Base-by-base conservation (phyloP, 2,888 invertebrate species). In the Nephrocerus scutellatus region DNA sequence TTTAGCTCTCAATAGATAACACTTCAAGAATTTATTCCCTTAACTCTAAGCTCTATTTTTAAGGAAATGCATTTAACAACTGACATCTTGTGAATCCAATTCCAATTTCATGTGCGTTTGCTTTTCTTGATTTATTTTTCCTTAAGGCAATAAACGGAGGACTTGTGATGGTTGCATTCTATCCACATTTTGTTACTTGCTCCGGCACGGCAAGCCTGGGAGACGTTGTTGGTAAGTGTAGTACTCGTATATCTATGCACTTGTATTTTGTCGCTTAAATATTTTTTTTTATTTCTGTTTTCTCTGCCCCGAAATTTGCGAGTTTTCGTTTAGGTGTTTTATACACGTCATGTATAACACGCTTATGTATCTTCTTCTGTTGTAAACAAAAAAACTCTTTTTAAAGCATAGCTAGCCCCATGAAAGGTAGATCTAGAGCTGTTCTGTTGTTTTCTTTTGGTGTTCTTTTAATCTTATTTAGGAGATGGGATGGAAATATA, bases 91-190 rank as follows among this genome's bases (percentile, higher is more conserved):
- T 29, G 19, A 32, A 24, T 23, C 33, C n/a, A n/a, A n/a, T n/a
- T n/a, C n/a, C n/a, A n/a, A n/a, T n/a, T n/a, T n/a, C n/a, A n/a
- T n/a, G n/a, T n/a, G n/a, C n/a, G n/a, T n/a, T n/a, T n/a, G n/a
- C n/a, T n/a, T n/a, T n/a, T 26, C 7, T 32, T 21, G 28, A 15
- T 4, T 5, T 32, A 28, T 26, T 36, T 34, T 21, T 19, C 36
- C 51, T 63, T 36, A 65, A 79, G 79, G 74, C 73, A 56, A 63
- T 68, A 54, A 79, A 76, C 53, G 73, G 74, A 36, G 79, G 79
- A 36, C 68, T 80, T 50, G 75, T 79, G 39, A 80, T 79, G 79
- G 76, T 80, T 29, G 77, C 77, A 43, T 79, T 80, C 62, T 77
- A 74, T 55, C 74, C 72, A 40, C 70, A 70, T 56, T 79, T 75